These are phyloP conservation scores for Lathamus discolor DNA, from an alignment of 2,113 vertebrate species.

Conservation along the genomic window DNA sequence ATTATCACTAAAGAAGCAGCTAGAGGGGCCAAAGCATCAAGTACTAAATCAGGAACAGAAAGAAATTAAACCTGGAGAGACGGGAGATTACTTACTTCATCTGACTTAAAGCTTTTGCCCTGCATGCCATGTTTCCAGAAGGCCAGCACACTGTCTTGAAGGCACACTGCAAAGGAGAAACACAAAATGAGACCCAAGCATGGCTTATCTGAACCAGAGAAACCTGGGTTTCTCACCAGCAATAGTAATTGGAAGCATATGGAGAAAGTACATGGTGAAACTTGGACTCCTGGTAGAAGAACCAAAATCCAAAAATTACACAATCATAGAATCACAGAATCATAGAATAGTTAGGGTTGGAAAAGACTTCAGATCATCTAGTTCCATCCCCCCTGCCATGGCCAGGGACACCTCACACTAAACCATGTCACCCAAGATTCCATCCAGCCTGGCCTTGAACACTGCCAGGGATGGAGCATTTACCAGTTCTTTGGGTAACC, in stretches of 20 bases:
- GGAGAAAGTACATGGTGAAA: not conserved
- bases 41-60: not conserved
- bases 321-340: not conserved
- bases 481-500: not conserved
- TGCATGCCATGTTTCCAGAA: slow-evolving; percentile 99
- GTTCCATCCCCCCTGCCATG: not conserved
- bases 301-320: not conserved
- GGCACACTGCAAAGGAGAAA: slow-evolving; percentile 84
- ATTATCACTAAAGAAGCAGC: not conserved
- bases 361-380: not conserved
- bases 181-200: not conserved
- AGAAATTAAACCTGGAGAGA: not conserved
- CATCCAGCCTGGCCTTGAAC: not conserved
- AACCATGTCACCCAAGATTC: not conserved
- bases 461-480: not conserved
- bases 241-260: not conserved
- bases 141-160: slow-evolving; percentile 97
- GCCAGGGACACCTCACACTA: not conserved
- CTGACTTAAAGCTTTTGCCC: slow-evolving; percentile 97
- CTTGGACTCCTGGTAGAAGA: not conserved
- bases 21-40: not conserved
- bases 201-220: not conserved
- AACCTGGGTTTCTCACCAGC: not conserved
- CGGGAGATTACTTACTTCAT: slow-evolving; percentile 83
- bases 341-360: not conserved